Percentiles rank a stretch among this genome's conserved stretches.
phyloP scores from a whole-genome alignment of 2,797 vertebrate species.

The Sebastes taczanowskii region DNA sequence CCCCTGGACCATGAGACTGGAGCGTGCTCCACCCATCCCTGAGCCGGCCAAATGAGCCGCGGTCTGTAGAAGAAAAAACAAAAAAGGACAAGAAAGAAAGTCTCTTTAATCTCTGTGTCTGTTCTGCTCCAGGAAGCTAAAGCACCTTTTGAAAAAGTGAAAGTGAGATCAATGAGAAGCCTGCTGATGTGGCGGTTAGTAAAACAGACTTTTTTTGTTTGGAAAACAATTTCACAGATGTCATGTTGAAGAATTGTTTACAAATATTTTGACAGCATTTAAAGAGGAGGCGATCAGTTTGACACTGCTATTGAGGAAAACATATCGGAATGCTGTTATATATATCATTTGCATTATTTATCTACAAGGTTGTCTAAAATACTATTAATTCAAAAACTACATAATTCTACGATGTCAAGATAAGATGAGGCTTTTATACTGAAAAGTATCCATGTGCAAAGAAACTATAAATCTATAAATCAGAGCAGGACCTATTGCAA shows the following conservation, averaged over 20 bases:
- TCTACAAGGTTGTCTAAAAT: slow-evolving; percentile 24
- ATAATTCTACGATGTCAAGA: background rate
- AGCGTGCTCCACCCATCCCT: slow-evolving; percentile 87
- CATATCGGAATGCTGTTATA: slow-evolving; percentile 18
- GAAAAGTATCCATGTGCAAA: slow-evolving; percentile 21
- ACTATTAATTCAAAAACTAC: background rate
- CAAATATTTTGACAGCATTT: slow-evolving; percentile 54
- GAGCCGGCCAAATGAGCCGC: slow-evolving; percentile 89
- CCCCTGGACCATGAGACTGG: slow-evolving; percentile 92
- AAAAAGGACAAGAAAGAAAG: slow-evolving; percentile 34
- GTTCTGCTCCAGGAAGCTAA: slow-evolving; percentile 57
- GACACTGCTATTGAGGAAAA: slow-evolving; percentile 42
- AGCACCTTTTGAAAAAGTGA: slow-evolving; percentile 66
- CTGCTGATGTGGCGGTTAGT: slow-evolving; percentile 53
- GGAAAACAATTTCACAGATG: slow-evolving; percentile 36
- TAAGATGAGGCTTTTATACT: slow-evolving; percentile 16
- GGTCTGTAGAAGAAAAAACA: slow-evolving; percentile 16
- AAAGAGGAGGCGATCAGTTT: slow-evolving; percentile 32
- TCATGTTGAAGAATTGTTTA: slow-evolving; percentile 44
- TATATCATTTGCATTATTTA: slow-evolving; percentile 44
- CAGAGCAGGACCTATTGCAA: background rate
- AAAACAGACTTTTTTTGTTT: slow-evolving; percentile 16
- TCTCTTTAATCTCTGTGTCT: slow-evolving; percentile 35
- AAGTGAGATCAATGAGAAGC: slow-evolving; percentile 42
- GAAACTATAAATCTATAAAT: background rate